Percentiles rank a stretch among this genome's conserved stretches.
These are phyloP conservation scores for Ricordea florida DNA, from an alignment of 92 coral and sea anemone genomes.

Conservation along the genomic window DNA sequence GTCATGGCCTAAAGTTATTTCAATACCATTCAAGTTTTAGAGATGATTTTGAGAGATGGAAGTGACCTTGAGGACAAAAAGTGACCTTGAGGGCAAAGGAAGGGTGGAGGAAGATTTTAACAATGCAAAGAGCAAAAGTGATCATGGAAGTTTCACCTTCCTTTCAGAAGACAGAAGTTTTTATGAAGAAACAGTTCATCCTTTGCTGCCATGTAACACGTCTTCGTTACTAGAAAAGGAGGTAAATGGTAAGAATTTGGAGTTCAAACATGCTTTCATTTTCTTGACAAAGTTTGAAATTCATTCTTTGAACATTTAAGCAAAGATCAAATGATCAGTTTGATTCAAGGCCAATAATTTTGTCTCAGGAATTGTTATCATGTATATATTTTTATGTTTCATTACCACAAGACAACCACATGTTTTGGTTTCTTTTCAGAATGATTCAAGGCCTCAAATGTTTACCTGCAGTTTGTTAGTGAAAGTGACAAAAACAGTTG, in stretches of 20 bases:
- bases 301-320: slow-evolving; percentile 6
- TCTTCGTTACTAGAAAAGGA: slow-evolving; percentile 26
- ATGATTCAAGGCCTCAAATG: too few species aligned
- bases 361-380: too few species aligned
- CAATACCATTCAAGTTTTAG: slow-evolving; percentile 38
- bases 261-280: slow-evolving; percentile 10
- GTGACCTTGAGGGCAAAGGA: too few species aligned
- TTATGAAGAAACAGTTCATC: slow-evolving; percentile 9
- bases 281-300: slow-evolving; percentile 34
- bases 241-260: slow-evolving; percentile 12
- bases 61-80: slow-evolving; percentile 39
- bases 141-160: slow-evolving; percentile 6
- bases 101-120: background rate
- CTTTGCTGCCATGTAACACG: slow-evolving; percentile 34
- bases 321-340: too few species aligned
- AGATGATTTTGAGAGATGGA: slow-evolving; percentile 35
- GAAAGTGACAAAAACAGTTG: too few species aligned
- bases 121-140: slow-evolving; percentile 4
- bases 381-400: too few species aligned
- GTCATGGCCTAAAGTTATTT: slow-evolving; percentile 25
- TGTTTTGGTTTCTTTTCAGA: too few species aligned
- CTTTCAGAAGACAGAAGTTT: slow-evolving; percentile 6
- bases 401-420: too few species aligned
- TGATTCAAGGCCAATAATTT: too few species aligned
- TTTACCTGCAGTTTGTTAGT: too few species aligned